Evolutionary conservation across 2,797 vertebrate genomes (phyloP), one percentile per base, ranked within the genome.

Genomic region (Sylvia borin): DNA sequence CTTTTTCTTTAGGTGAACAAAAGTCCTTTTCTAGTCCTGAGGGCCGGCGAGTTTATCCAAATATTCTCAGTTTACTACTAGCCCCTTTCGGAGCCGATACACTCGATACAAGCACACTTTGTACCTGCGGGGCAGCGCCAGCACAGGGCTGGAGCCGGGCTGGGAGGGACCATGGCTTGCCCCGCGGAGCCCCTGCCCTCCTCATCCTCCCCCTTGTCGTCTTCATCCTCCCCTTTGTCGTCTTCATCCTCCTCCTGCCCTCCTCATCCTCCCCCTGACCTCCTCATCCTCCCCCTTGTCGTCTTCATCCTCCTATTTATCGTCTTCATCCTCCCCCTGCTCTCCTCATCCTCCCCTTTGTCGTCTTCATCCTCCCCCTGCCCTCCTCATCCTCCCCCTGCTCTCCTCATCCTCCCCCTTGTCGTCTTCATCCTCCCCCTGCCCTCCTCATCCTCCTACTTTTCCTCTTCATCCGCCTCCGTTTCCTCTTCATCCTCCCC

Each of bases 41-140:
- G 96, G 98, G 97, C 98, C 65, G 31, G 95, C 93, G 57, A 97
- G 98, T 98, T 98, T 98, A 98, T 98, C 98, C 98, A 98, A 98
- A 98, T 98, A 98, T 67, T 97, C 97, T 97, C 97, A 65, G 95
- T 95, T 98, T 97, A 97, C 98, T 82, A 48, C 93, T 85, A 95
- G 96, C 92, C 95, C 93, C 93, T 93, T 97, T 92, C 90, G 96
- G 97, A 96, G 93, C 86, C 29, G 88, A 90, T 95, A 54, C 31
- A 40, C 78, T 67, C 97, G 25, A 68, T 68, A 98, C 96, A 97
- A 96, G 96, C 76, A 27, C 93, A 97, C 97, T 97, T 97, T 98
- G 97, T 90, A 90, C 83, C 79, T 65, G 88, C 5, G 22, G 58
- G 92, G 79, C 72, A 84, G 88, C 31, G 65, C 79, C 79, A 5